These are phyloP conservation scores for Yponomeuta plumbellus DNA, from an alignment of 2,888 invertebrate species.

Conservation along the genomic window DNA sequence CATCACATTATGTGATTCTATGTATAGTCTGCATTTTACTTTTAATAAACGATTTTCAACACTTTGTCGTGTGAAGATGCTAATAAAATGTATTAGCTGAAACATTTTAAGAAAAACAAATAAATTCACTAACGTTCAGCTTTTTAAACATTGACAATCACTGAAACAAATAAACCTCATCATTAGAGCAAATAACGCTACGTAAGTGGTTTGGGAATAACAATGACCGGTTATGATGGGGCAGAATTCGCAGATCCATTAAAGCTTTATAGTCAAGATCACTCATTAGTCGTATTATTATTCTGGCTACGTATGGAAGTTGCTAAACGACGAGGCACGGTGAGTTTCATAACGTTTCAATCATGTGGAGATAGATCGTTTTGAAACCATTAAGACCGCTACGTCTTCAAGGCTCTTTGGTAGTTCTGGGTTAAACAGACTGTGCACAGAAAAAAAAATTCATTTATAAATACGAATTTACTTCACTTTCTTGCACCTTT, in stretches of 20 bases:
- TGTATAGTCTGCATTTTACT: too few species aligned
- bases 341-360: constrained; percentile 44
- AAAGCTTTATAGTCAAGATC: constrained; percentile 18
- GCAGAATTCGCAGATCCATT: constrained; percentile 2
- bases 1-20: too few species aligned
- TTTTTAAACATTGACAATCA: not conserved
- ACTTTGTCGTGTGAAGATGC: too few species aligned
- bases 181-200: constrained; percentile 8
- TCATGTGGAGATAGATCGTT: constrained; percentile 33
- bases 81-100: not conserved
- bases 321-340: constrained; percentile 43
- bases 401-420: not conserved
- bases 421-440: not conserved
- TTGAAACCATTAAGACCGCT: constrained; percentile 3
- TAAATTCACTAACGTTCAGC: not conserved
- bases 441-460: not conserved
- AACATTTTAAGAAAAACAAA: not conserved
- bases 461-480: too few species aligned
- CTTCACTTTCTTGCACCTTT: too few species aligned
- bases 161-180: not conserved
- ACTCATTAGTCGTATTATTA: constrained; percentile 38
- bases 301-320: constrained; percentile 34
- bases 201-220: not conserved
- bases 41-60: too few species aligned
- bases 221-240: not conserved